Percentiles rank a stretch among this genome's conserved stretches.
These are phyloP conservation scores for Tuberolachnus salignus DNA, from an alignment of 2,888 invertebrate genomes.

Conservation along the genomic window DNA sequence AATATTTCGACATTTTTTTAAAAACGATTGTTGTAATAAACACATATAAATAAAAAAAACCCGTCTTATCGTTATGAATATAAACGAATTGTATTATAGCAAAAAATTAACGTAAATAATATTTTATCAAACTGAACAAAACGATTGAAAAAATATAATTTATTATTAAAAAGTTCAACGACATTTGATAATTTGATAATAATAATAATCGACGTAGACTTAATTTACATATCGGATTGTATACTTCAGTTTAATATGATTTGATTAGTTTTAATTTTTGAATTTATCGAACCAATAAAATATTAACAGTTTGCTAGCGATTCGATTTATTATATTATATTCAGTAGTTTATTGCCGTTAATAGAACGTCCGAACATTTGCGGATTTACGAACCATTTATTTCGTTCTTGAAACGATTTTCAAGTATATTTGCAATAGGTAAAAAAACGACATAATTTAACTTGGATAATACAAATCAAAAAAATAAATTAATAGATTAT, in stretches of 20 bases:
- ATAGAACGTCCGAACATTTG: neutral
- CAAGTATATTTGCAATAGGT: neutral
- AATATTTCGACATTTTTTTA: no score
- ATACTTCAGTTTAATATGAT: constrained; percentile 12
- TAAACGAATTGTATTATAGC: no score
- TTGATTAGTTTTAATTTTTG: constrained; percentile 23
- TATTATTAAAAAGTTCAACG: constrained; percentile 2
- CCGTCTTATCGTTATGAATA: no score
- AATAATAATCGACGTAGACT: constrained; percentile 1
- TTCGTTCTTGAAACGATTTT: neutral
- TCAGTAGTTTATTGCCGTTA: constrained; percentile 1
- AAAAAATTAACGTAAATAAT: no score
- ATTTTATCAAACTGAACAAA: no score
- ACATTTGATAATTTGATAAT: neutral
- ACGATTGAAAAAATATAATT: no score
- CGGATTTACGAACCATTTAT: neutral
- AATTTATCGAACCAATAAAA: constrained; percentile 2
- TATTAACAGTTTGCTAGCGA: constrained; percentile 10
- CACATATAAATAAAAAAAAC: no score
- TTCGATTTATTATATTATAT: neutral
- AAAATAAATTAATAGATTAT: no score
- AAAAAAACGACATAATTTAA: neutral
- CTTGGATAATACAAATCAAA: no score
- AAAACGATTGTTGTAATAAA: no score
- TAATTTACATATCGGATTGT: constrained; percentile 11